A percentile compares a stretch with the other conserved stretches of the same genome.
Evolutionary conservation across 2,888 invertebrate species (phyloP).

Genomic region (Embidobia sp.): DNA sequence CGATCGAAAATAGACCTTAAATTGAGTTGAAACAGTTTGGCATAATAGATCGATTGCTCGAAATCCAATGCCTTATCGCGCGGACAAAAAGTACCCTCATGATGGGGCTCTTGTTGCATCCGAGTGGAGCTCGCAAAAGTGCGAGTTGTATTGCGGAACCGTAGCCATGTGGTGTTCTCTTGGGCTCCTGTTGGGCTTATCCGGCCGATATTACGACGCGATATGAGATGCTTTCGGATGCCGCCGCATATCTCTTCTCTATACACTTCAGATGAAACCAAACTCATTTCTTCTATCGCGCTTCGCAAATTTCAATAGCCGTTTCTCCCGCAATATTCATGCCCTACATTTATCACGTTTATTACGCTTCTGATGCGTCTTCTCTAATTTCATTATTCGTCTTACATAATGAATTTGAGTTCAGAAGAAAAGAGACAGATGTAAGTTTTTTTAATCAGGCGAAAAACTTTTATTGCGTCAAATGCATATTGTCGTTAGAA

Average conservation of each 20-base stretch:
- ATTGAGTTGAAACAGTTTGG: constrained; percentile 68
- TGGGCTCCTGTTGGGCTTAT: constrained; percentile 76
- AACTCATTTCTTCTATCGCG: constrained; percentile 40
- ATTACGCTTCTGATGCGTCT: too few relatives aligned
- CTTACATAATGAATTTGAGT: too few relatives aligned
- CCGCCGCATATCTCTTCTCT: constrained; percentile 54
- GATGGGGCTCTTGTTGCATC: constrained; percentile 64
- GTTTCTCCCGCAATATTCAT: constrained; percentile 5
- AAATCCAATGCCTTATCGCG: constrained; percentile 66
- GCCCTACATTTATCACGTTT: constrained; percentile 24
- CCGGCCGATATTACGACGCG: constrained; percentile 78
- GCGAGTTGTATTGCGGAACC: constrained; percentile 54
- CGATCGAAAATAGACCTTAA: constrained; percentile 68
- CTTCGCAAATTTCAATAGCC: constrained; percentile 35
- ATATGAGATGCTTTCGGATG: constrained; percentile 72
- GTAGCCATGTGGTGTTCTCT: constrained; percentile 74
- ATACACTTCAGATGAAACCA: constrained; percentile 59
- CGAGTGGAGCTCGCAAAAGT: constrained; percentile 60
- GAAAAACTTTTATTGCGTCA: too few relatives aligned
- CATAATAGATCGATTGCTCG: constrained; percentile 67
- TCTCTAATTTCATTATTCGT: constrained; percentile 7
- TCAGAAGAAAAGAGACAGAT: too few relatives aligned
- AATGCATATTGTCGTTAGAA: too few relatives aligned
- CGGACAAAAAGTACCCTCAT: constrained; percentile 62
- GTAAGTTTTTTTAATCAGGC: too few relatives aligned